These are phyloP conservation scores for Elaeidobius kamerunicus DNA, from an alignment of 2,888 invertebrate genomes.

Conservation along the genomic window DNA sequence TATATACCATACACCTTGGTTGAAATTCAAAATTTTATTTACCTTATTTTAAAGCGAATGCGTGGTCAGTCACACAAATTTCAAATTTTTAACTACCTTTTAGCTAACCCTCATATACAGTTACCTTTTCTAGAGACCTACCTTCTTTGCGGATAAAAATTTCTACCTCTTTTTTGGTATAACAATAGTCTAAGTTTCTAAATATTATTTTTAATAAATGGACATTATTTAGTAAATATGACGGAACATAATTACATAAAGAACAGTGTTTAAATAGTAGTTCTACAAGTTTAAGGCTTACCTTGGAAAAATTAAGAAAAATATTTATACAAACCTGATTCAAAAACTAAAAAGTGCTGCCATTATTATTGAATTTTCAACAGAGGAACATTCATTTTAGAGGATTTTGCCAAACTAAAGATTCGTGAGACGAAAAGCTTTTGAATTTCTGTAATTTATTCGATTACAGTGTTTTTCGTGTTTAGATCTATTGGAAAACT, in stretches of 20 bases:
- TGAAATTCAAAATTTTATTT: constrained; percentile 23
- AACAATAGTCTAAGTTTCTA: constrained; percentile 19
- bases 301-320: constrained; percentile 25
- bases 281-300: constrained; percentile 16
- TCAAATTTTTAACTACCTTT: constrained; percentile 8
- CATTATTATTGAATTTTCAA: background rate
- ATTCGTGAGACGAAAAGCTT: no score
- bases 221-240: constrained; percentile 14
- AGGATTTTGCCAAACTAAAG: no score
- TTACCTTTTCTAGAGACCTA: constrained; percentile 18
- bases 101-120: constrained; percentile 6
- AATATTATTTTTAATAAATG: constrained; percentile 19
- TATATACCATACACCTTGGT: constrained; percentile 28
- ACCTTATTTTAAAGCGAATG: constrained; percentile 23
- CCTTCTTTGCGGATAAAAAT: constrained; percentile 22
- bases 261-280: constrained; percentile 1
- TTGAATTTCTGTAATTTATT: no score
- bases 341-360: constrained; percentile 10
- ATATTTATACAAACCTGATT: constrained; percentile 22
- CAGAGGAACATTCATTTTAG: background rate
- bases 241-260: constrained; percentile 10
- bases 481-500: no score
- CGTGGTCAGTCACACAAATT: constrained; percentile 17
- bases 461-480: no score
- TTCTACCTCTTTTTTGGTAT: constrained; percentile 14